phyloP scores from a whole-genome alignment of 1,140 invertebrate genomes.

The Chrysomallon squamiferum region DNA sequence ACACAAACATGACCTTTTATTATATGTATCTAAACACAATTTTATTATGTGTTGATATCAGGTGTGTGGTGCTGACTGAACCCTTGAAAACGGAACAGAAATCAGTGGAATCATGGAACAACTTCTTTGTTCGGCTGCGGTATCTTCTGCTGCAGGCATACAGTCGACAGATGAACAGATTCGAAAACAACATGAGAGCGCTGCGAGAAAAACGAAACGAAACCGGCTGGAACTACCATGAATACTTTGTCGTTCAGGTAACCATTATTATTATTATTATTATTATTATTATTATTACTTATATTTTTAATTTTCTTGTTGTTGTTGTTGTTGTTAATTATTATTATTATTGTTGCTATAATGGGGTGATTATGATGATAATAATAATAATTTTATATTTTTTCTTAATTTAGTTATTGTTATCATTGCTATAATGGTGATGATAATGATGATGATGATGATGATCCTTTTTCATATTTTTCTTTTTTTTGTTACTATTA shows the following conservation, averaged over 20 bases:
- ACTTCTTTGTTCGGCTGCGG: slow-evolving; percentile 81
- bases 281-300: neutral
- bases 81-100: slow-evolving; percentile 87
- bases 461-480: no score
- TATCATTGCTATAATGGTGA: no score
- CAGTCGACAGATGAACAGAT: slow-evolving; percentile 74
- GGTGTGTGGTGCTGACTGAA: slow-evolving; percentile 90
- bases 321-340: neutral
- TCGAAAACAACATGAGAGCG: slow-evolving; percentile 90
- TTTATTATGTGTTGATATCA: slow-evolving; percentile 65
- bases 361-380: no score
- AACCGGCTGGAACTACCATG: slow-evolving; percentile 90
- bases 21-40: no score
- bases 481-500: no score
- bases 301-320: neutral
- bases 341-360: neutral
- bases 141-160: slow-evolving; percentile 86
- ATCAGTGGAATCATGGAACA: slow-evolving; percentile 87
- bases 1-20: no score
- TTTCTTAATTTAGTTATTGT: no score
- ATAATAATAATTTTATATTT: no score
- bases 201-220: slow-evolving; percentile 90
- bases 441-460: no score
- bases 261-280: slow-evolving; percentile 13
- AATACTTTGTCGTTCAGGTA: slow-evolving; percentile 92